Conservation (phyloP, 2,113 vertebrate species). For the Dendrocopos noguchii region DNA sequence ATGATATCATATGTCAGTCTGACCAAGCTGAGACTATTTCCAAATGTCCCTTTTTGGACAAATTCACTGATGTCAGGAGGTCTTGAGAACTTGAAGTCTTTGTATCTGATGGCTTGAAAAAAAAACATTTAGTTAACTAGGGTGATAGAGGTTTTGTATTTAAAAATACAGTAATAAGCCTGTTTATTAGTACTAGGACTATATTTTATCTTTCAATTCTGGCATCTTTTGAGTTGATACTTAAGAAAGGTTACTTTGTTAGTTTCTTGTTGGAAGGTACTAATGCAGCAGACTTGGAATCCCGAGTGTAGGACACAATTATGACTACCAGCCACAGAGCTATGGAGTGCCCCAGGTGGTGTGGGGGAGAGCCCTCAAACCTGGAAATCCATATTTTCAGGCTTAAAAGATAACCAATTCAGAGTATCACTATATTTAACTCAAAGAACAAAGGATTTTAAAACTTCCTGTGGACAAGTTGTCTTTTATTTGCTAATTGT, state of each 20-base stretch:
- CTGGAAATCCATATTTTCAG: neutral
- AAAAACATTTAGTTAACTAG: neutral
- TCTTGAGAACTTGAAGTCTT: neutral
- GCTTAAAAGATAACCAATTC: neutral
- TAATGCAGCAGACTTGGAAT: neutral
- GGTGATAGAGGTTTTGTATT: neutral
- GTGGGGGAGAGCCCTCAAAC: neutral
- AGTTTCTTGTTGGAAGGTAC: neutral
- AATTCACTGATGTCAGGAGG: neutral
- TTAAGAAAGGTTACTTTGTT: neutral
- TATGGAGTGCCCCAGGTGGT: neutral
- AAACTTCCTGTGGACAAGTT: too few relatives aligned
- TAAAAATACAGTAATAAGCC: too few relatives aligned
- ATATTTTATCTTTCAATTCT: neutral
- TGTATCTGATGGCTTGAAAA: neutral
- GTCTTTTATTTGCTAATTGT: too few relatives aligned
- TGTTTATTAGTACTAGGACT: too few relatives aligned
- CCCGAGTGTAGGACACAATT: neutral
- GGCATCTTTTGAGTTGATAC: neutral
- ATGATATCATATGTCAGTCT: neutral
- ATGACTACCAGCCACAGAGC: neutral
- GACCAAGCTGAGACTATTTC: neutral
- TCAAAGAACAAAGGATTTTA: too few relatives aligned
- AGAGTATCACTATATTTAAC: too few relatives aligned
- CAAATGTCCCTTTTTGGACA: neutral